phyloP scores from a whole-genome alignment of 2,888 invertebrate genomes.

The Desoria tigrina region DNA sequence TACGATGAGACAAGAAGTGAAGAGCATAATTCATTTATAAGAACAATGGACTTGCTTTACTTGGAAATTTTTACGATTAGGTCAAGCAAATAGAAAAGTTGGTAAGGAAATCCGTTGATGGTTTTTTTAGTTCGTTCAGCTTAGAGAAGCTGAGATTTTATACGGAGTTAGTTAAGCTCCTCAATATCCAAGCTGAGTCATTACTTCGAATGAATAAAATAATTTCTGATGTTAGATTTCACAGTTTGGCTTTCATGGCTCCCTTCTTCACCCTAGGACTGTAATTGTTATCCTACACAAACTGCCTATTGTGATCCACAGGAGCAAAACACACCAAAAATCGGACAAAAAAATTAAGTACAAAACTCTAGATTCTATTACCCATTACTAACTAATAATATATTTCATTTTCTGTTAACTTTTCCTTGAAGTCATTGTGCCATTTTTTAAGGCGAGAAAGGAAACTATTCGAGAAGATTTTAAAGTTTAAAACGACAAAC shows the following conservation, averaged over 20 bases:
- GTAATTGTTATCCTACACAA: slow-evolving; percentile 9
- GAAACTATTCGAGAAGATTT: too few species aligned
- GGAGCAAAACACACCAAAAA: slow-evolving; percentile 8
- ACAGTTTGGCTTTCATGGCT: background rate
- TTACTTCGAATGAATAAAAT: slow-evolving; percentile 15
- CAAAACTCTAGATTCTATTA: too few species aligned
- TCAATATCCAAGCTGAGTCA: slow-evolving; percentile 9
- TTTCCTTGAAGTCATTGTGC: too few species aligned
- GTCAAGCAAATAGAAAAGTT: slow-evolving; percentile 8
- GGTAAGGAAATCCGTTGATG: slow-evolving; percentile 10
- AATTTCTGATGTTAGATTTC: slow-evolving; percentile 5
- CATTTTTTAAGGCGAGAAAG: too few species aligned
- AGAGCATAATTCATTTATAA: slow-evolving; percentile 10
- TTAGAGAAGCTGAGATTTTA: too few species aligned
- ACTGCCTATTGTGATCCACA: slow-evolving; percentile 10
- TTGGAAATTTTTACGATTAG: slow-evolving; percentile 16
- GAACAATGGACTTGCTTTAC: slow-evolving; percentile 15
- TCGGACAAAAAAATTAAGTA: background rate
- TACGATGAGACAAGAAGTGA: too few species aligned
- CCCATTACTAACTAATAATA: too few species aligned
- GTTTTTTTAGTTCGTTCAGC: too few species aligned
- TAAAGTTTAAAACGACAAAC: too few species aligned
- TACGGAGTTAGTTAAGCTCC: too few species aligned
- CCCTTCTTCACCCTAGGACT: slow-evolving; percentile 5
- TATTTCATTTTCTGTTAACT: too few species aligned